Conservation (phyloP, 2,797 vertebrate species). For the Intellagama lesueurii region DNA sequence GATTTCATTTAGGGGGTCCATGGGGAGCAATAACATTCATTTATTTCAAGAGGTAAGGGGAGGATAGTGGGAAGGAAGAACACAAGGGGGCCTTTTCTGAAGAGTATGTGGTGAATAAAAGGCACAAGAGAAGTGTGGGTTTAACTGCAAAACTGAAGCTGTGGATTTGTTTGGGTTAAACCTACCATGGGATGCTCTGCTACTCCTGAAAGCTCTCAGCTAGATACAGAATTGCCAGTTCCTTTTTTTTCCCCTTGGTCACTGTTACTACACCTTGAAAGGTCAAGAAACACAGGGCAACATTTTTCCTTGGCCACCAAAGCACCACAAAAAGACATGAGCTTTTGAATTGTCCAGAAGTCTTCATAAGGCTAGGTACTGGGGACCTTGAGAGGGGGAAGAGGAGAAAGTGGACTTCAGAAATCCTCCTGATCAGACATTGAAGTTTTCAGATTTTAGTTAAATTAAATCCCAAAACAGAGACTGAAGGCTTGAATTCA, state of each 20-base stretch:
- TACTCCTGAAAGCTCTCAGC: neutral
- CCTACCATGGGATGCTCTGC: neutral
- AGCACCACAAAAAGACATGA: too few relatives aligned
- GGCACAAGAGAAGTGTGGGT: neutral
- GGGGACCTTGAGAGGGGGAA: neutral
- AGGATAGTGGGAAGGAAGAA: constrained; percentile 28
- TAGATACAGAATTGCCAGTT: neutral
- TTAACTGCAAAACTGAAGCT: neutral
- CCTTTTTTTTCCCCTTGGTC: neutral
- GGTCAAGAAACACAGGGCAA: neutral
- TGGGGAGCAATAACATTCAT: constrained; percentile 47
- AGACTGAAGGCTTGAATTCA: too few relatives aligned
- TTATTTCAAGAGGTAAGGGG: constrained; percentile 37
- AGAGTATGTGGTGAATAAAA: neutral
- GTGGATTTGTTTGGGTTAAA: neutral
- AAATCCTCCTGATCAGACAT: too few relatives aligned
- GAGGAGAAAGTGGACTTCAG: neutral
- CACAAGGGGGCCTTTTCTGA: constrained; percentile 15
- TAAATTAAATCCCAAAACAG: too few relatives aligned
- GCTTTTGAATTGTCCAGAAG: too few relatives aligned
- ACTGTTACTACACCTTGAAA: neutral
- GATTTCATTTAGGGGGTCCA: constrained; percentile 44
- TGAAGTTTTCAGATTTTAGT: too few relatives aligned
- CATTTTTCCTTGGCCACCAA: too few relatives aligned
- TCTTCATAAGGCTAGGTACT: too few relatives aligned